Evolutionary conservation across 2,888 invertebrate species (phyloP).

Genomic region (Eilema sororculum): DNA sequence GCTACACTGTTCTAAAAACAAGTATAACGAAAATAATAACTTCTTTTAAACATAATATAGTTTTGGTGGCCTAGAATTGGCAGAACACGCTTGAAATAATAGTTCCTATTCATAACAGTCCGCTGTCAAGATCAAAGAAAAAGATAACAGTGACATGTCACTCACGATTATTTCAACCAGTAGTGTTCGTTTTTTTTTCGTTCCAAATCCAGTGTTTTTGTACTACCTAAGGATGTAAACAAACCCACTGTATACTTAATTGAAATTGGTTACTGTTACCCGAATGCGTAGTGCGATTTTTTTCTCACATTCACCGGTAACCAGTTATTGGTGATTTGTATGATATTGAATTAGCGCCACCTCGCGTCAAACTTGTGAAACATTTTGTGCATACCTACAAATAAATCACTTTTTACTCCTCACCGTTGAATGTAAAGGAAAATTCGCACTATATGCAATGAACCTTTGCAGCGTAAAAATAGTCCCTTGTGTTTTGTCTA

Average conservation of each 20-base stretch:
- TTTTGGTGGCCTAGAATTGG: slow-evolving; percentile 1
- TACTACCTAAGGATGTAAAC: background rate
- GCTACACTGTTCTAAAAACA: background rate
- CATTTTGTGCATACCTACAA: too few species aligned
- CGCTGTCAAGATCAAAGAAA: background rate
- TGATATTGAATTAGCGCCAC: too few species aligned
- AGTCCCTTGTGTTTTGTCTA: too few species aligned
- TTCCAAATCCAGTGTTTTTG: background rate
- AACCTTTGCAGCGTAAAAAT: too few species aligned
- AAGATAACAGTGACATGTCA: background rate
- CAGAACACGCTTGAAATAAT: background rate
- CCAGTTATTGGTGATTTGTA: too few species aligned
- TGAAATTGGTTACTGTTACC: too few species aligned
- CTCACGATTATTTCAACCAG: background rate
- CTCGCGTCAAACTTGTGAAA: too few species aligned
- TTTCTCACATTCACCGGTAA: too few species aligned
- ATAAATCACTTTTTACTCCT: too few species aligned
- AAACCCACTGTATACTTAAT: background rate
- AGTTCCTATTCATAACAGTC: background rate
- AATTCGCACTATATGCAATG: too few species aligned
- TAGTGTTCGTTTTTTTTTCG: background rate
- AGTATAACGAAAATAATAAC: background rate
- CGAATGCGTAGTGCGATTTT: too few species aligned
- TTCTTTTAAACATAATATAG: background rate
- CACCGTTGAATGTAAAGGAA: too few species aligned